Evolutionary conservation across 2,888 invertebrate genomes (phyloP).

Genomic region (Arge pagana): DNA sequence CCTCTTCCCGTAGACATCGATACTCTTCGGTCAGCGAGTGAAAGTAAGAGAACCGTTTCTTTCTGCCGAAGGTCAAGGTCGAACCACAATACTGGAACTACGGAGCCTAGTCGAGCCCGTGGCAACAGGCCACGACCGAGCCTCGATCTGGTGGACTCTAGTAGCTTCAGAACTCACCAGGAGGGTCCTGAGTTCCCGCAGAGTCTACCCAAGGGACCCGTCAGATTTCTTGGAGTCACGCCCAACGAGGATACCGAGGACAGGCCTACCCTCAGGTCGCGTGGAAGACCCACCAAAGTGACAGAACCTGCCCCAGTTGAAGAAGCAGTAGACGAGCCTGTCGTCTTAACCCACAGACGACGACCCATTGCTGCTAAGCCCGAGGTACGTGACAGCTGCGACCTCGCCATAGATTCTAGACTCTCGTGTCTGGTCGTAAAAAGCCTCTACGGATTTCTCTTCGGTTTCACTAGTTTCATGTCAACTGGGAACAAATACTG

Average conservation of each 20-base stretch:
- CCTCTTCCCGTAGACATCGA: too few species aligned
- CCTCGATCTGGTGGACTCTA: conserved; percentile 80
- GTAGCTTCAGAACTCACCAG: conserved; percentile 76
- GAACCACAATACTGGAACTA: conserved; percentile 53
- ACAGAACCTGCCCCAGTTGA: conserved; percentile 48
- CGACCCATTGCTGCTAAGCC: conserved; percentile 59
- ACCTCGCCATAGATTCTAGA: not conserved
- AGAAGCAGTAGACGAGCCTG: conserved; percentile 36
- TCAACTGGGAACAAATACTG: too few species aligned
- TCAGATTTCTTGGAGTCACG: conserved; percentile 65
- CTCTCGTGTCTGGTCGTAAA: not conserved
- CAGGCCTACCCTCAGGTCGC: conserved; percentile 40
- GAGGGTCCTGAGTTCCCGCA: conserved; percentile 64
- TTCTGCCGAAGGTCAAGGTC: conserved; percentile 56
- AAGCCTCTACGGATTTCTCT: too few species aligned
- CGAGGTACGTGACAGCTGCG: conserved; percentile 50
- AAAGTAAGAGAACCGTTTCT: too few species aligned
- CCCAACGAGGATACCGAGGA: conserved; percentile 60
- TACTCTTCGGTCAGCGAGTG: too few species aligned
- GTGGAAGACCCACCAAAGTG: conserved; percentile 43
- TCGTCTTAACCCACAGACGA: conserved; percentile 54
- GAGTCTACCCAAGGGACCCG: conserved; percentile 62
- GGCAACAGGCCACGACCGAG: conserved; percentile 66
- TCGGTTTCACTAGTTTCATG: conserved; percentile 56
- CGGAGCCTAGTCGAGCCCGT: conserved; percentile 48